Percentiles rank a stretch among this genome's conserved stretches.
Evolutionary conservation across 2,888 invertebrate genomes (phyloP).

Genomic region (Ceratothoa steindachneri): DNA sequence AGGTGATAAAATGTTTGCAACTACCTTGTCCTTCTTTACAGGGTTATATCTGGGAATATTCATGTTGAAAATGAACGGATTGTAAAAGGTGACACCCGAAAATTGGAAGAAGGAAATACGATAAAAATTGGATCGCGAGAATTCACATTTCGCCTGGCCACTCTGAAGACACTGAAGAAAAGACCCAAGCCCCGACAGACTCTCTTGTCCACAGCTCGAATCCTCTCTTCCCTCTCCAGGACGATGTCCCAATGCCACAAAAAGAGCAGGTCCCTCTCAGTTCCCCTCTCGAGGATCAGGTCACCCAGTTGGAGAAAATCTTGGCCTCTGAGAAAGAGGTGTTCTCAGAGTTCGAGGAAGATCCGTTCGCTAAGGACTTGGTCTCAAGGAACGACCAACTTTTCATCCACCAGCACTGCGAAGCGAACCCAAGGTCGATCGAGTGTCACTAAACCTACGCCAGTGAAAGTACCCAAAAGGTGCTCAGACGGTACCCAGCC

Average conservation of each 20-base stretch:
- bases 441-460: too few species aligned
- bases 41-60: neutral
- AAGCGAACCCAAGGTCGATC: too few species aligned
- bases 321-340: neutral
- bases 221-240: neutral
- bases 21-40: too few species aligned
- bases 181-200: neutral
- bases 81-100: neutral
- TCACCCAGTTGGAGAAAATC: neutral
- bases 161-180: neutral
- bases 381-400: too few species aligned
- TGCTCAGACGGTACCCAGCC: too few species aligned
- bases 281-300: neutral
- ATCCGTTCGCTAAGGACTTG: too few species aligned
- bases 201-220: neutral
- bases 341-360: neutral
- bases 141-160: constrained; percentile 2
- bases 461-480: too few species aligned
- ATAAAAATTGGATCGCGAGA: neutral
- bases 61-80: neutral
- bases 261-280: neutral
- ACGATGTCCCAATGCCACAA: neutral
- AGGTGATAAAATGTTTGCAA: too few species aligned
- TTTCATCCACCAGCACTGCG: too few species aligned
- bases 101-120: neutral